Conservation (phyloP, 2,888 invertebrate genomes). For the Lepeophtheirus nordmannii region DNA sequence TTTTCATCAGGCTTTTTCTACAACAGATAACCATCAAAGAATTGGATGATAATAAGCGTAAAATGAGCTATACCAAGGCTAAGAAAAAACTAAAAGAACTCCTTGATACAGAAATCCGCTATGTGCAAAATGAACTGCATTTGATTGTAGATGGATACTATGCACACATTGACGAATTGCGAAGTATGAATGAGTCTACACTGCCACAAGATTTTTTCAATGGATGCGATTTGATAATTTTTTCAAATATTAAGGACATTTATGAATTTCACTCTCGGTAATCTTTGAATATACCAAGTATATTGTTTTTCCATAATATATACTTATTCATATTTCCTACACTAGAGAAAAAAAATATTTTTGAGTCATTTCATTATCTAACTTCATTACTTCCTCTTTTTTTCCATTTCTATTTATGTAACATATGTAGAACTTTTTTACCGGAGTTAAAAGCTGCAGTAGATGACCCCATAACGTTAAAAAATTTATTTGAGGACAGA, state of each 20-base stretch:
- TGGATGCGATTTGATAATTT: background rate
- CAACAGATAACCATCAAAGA: background rate
- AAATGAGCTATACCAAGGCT: background rate
- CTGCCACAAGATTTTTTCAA: background rate
- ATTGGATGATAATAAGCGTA: background rate
- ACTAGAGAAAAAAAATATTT: too few species aligned
- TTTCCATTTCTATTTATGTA: background rate
- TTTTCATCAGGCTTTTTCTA: background rate
- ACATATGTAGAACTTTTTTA: background rate
- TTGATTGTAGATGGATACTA: conserved; percentile 12
- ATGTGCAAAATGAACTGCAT: conserved; percentile 9
- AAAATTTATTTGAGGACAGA: background rate
- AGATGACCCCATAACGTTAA: background rate
- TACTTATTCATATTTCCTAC: too few species aligned
- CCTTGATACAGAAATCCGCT: conserved; percentile 4
- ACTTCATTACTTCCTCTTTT: background rate
- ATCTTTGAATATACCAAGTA: too few species aligned
- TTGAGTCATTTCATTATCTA: too few species aligned
- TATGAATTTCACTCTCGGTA: conserved; percentile 15
- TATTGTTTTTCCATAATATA: too few species aligned
- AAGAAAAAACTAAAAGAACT: conserved; percentile 11
- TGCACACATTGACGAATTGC: background rate
- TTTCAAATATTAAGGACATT: conserved; percentile 11
- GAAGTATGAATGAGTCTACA: background rate
- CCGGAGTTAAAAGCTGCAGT: conserved; percentile 7